A percentile compares a stretch with the other conserved stretches of the same genome.
phyloP scores from a whole-genome alignment of 2,888 invertebrate species.

The Dione juno region DNA sequence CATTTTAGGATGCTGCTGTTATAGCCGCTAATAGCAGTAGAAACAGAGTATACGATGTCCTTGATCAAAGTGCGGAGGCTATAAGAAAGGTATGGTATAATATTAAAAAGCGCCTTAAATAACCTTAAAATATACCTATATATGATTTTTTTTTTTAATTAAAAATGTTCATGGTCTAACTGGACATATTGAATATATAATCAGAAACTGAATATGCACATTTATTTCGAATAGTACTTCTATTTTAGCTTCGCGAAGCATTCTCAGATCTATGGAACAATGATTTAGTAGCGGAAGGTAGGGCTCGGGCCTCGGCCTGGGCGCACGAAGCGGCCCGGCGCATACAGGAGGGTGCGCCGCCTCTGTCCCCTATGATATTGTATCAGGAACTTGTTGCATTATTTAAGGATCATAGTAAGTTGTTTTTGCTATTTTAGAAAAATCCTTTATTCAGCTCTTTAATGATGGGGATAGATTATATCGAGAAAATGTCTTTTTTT shows the following conservation, averaged over 20 bases:
- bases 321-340: slow-evolving; percentile 63
- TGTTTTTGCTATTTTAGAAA: too few species aligned
- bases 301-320: slow-evolving; percentile 65
- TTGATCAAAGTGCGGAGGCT: slow-evolving; percentile 63
- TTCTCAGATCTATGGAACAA: slow-evolving; percentile 71
- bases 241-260: slow-evolving; percentile 60
- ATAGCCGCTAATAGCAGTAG: slow-evolving; percentile 70
- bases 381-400: slow-evolving; percentile 71
- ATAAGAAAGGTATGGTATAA: slow-evolving; percentile 58
- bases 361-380: slow-evolving; percentile 68
- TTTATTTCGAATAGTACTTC: too few species aligned
- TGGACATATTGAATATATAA: too few species aligned
- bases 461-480: too few species aligned
- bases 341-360: slow-evolving; percentile 69
- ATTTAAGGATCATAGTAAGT: slow-evolving; percentile 72
- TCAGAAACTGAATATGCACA: too few species aligned
- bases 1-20: slow-evolving; percentile 66
- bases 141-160: too few species aligned
- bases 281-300: slow-evolving; percentile 68
- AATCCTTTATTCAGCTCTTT: not conserved
- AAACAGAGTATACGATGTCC: slow-evolving; percentile 62
- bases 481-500: too few species aligned
- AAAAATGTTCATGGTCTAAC: too few species aligned
- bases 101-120: too few species aligned
- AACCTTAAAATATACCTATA: too few species aligned